Conservation (phyloP, 1,140 invertebrate species). For the Drosophila parabipectinata region DNA sequence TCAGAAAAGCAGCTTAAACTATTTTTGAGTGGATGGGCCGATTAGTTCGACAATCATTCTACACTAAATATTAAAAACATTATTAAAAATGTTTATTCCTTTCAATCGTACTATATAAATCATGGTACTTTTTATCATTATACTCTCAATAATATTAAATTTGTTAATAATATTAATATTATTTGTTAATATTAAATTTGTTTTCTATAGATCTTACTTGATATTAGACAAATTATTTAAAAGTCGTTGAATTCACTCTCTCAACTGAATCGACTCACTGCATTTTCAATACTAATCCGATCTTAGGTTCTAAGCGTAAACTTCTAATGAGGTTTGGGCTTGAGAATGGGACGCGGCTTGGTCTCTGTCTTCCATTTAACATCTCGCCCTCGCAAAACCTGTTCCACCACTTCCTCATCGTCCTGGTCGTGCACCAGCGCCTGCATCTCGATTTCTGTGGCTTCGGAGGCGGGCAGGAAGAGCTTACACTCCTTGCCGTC, state of each 20-base stretch:
- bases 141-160: not conserved
- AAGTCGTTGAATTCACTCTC: not conserved
- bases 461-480: conserved; percentile 68
- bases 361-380: conserved; percentile 22
- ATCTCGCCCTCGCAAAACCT: not conserved
- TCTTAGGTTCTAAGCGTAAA: conserved; percentile 21
- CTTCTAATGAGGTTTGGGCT: conserved; percentile 36
- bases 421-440: conserved; percentile 48
- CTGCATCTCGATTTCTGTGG: conserved; percentile 71
- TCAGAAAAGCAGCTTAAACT: conserved; percentile 17
- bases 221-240: not conserved
- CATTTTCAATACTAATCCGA: conserved; percentile 9
- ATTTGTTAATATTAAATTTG: not conserved
- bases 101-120: too few relatives aligned
- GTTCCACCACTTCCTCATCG: conserved; percentile 23
- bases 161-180: not conserved
- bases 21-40: conserved; percentile 10
- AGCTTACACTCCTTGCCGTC: conserved; percentile 78
- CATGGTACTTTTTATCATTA: not conserved
- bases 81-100: not conserved
- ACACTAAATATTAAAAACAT: not conserved
- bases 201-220: not conserved
- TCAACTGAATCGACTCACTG: conserved; percentile 16
- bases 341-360: conserved; percentile 30
- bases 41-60: not conserved